A percentile compares a stretch with the other conserved stretches of the same genome.
Evolutionary conservation across 1,140 invertebrate species (phyloP).

Genomic region (Scaptomyza hsui): DNA sequence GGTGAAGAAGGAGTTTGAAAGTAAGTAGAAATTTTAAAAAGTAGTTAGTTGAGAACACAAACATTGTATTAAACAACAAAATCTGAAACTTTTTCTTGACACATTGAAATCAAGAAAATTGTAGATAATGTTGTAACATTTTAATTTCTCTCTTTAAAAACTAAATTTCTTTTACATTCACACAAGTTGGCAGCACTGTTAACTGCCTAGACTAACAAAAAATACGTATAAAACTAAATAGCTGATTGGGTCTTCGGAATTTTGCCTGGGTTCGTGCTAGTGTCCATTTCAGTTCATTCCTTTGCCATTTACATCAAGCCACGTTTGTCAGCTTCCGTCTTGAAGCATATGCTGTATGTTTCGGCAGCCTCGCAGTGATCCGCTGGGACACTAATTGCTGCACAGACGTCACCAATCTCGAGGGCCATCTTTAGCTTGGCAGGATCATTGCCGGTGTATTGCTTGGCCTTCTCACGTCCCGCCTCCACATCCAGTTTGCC

Average conservation of each 20-base stretch:
- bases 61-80: too few species aligned
- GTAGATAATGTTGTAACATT: background rate
- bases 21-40: constrained; percentile 39
- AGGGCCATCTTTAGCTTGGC: constrained; percentile 56
- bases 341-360: constrained; percentile 57
- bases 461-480: constrained; percentile 61
- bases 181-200: background rate
- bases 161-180: background rate
- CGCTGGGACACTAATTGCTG: constrained; percentile 47
- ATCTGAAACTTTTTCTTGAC: background rate
- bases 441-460: constrained; percentile 59
- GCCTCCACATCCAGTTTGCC: constrained; percentile 55
- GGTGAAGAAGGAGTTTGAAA: constrained; percentile 59
- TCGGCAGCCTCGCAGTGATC: constrained; percentile 71
- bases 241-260: background rate
- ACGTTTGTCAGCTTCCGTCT: constrained; percentile 29
- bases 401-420: constrained; percentile 64
- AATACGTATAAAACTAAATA: constrained; percentile 7
- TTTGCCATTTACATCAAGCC: constrained; percentile 48
- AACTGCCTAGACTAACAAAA: background rate
- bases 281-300: background rate
- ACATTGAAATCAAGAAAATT: background rate
- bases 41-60: too few species aligned
- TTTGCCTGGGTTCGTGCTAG: background rate
- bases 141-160: background rate